These are phyloP conservation scores for Dynastes hyllus DNA, from an alignment of 2,888 invertebrate species.

Conservation along the genomic window DNA sequence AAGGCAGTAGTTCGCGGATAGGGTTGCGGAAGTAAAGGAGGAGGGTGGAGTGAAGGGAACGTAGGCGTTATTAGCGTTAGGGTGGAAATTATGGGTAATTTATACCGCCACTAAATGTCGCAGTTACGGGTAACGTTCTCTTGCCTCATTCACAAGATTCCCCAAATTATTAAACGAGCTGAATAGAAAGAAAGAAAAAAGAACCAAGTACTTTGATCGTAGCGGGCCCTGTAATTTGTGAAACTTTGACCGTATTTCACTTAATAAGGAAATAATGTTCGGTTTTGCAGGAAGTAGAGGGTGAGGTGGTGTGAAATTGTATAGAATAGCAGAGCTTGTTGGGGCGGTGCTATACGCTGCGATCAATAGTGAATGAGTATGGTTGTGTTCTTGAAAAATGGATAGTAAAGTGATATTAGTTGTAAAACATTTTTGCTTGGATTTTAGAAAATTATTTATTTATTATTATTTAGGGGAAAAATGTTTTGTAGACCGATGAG, in stretches of 20 bases:
- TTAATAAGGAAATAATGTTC: slow-evolving; percentile 34
- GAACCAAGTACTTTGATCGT: not conserved
- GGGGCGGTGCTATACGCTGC: not conserved
- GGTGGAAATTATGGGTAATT: slow-evolving; percentile 59
- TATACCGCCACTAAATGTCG: slow-evolving; percentile 59
- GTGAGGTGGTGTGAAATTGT: not conserved
- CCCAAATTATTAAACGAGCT: slow-evolving; percentile 7
- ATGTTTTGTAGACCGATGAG: too few relatives aligned
- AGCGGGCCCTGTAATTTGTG: not conserved
- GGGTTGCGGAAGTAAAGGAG: too few relatives aligned
- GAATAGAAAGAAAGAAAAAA: not conserved
- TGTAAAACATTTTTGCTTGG: too few relatives aligned
- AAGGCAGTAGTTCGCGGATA: too few relatives aligned
- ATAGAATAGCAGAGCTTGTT: not conserved
- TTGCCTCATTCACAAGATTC: slow-evolving; percentile 22
- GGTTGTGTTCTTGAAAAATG: too few relatives aligned
- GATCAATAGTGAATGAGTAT: too few relatives aligned
- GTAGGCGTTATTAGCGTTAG: slow-evolving; percentile 58
- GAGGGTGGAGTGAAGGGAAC: slow-evolving; percentile 7
- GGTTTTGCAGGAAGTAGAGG: not conserved
- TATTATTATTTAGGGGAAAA: too few relatives aligned
- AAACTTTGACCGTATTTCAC: slow-evolving; percentile 30
- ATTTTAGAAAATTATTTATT: too few relatives aligned
- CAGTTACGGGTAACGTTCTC: slow-evolving; percentile 49
- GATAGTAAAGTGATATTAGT: too few relatives aligned